Conservation (phyloP, 1,140 invertebrate genomes). For the Coptotermes formosanus region DNA sequence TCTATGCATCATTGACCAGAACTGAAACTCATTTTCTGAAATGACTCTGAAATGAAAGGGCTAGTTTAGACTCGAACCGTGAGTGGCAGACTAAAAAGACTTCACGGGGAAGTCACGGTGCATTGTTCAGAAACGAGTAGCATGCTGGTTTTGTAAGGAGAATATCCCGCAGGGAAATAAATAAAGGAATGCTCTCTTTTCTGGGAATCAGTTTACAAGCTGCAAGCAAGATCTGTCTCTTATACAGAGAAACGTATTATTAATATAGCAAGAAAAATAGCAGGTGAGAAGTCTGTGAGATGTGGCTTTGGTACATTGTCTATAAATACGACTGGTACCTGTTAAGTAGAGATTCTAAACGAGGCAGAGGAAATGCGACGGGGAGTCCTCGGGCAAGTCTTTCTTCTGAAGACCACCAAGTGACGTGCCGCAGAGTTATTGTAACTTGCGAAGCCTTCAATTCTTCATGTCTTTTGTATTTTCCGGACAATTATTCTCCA, state of each 20-base stretch:
- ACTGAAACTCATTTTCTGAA: not conserved
- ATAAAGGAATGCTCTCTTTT: not conserved
- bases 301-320: not conserved
- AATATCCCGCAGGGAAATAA: not conserved
- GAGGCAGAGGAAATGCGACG: not conserved
- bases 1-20: not conserved
- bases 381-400: not conserved
- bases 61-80: not conserved
- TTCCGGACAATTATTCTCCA: not conserved
- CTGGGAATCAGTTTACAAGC: not conserved
- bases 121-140: not conserved
- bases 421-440: not conserved
- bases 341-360: not conserved
- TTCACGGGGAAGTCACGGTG: not conserved
- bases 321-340: not conserved
- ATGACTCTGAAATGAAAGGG: not conserved
- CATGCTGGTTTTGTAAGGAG: not conserved
- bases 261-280: not conserved
- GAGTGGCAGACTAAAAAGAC: not conserved
- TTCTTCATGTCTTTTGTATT: not conserved
- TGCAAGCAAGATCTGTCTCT: not conserved
- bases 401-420: not conserved
- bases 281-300: not conserved
- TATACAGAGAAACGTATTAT: slow-evolving; percentile 16
- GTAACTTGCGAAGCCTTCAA: not conserved